Evolutionary conservation across 2,888 invertebrate genomes (phyloP).

Genomic region (Protophormia terraenovae): DNA sequence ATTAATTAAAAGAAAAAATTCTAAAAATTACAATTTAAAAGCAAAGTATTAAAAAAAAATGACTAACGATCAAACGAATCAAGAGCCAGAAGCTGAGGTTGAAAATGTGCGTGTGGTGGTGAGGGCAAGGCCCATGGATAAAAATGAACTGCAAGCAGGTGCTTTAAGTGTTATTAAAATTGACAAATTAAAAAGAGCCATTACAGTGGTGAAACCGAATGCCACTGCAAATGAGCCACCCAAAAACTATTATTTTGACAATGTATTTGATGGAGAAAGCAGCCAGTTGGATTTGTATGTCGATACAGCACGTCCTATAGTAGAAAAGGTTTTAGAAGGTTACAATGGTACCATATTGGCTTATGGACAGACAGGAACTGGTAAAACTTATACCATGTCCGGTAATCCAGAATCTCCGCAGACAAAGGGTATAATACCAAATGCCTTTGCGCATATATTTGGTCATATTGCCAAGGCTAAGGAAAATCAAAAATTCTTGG

Average conservation of each 20-base stretch:
- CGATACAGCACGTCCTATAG: conserved; percentile 96
- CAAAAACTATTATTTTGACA: conserved; percentile 96
- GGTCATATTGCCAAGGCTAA: conserved; percentile 97
- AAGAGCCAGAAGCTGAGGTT: conserved; percentile 83
- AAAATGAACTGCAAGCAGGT: conserved; percentile 89
- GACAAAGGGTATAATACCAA: conserved; percentile 97
- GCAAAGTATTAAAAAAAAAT: conserved; percentile 10
- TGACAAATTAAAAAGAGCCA: conserved; percentile 88
- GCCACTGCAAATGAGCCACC: conserved; percentile 88
- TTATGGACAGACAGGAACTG: conserved; percentile 97
- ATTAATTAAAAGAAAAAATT: neutral
- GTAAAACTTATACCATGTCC: conserved; percentile 99
- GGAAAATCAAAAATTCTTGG: conserved; percentile 96
- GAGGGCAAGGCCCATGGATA: conserved; percentile 95
- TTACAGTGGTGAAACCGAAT: conserved; percentile 89
- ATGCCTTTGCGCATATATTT: conserved; percentile 99
- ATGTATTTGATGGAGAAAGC: conserved; percentile 93
- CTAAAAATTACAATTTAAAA: neutral
- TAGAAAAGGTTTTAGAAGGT: conserved; percentile 97
- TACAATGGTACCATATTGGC: conserved; percentile 97
- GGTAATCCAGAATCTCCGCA: conserved; percentile 94
- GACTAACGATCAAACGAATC: conserved; percentile 54
- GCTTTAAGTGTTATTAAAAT: conserved; percentile 89
- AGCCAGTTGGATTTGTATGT: conserved; percentile 95
- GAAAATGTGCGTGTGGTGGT: conserved; percentile 99